Base-by-base conservation (phyloP, 2,888 invertebrate species). In the Parnassius glacialis region DNA sequence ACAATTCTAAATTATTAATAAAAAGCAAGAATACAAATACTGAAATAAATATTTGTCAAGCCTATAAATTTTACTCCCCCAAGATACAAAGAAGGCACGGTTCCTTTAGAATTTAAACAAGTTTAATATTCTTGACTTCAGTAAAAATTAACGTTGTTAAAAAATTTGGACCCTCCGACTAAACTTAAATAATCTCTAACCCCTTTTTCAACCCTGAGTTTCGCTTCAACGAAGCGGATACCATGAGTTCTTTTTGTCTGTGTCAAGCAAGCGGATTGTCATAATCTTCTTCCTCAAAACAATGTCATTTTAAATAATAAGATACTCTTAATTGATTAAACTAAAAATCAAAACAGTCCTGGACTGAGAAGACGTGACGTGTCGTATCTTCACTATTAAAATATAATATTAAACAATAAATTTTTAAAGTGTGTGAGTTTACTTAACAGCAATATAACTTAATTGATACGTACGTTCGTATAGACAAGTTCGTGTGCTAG, bases 301-400 rank as follows among this genome's bases (percentile, higher is more conserved):
- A 84, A 84, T 81, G 80, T 78, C 76, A 74, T 76, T 77, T 84
- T 83, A 83, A 84, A 85, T 86, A 5, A 25, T 84, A 83, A 83
- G 81, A 80, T 80, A 78, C 74, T 83, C 82, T 76, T 74, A 48
- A 13, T 13, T 13, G 5, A 25, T 48, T 16, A 48, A 13, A 13
- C 13, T 48, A 9, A 12, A 16, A 16, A 48, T 9, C 16, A 12
- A 48, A 48, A 10, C 47, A 13, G 13, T 48, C n/a, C 12, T 45
- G 11, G 2, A 12, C 47, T 13, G 7, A 9, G 47, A 7, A 10
- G 3, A 43, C 9, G 10, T 43, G 0, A 11, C 11, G 11, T 7
- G 43, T 1, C 43, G 43, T 2, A 43, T 10, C 0, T 43, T 43
- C 43, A 25, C 25, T 7, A 25, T 25, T 25, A 25, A 25, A 3